Conservation (phyloP, 2,888 invertebrate species). For the Bombylius major region DNA sequence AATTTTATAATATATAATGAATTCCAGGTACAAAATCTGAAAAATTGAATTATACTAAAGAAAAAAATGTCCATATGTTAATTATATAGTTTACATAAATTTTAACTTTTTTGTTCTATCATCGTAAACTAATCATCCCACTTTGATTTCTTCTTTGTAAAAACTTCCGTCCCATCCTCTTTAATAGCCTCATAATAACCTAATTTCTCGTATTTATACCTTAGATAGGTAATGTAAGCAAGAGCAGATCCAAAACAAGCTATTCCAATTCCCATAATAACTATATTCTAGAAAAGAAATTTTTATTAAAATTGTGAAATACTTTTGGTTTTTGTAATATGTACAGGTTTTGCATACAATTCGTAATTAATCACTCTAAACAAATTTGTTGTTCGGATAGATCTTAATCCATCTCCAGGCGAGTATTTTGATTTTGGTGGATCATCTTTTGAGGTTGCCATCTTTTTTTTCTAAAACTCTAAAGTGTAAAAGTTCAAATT, state of each 20-base stretch:
- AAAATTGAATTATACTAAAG: too few species aligned
- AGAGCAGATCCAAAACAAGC: constrained; percentile 58
- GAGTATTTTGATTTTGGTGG: constrained; percentile 11
- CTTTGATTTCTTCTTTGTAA: constrained; percentile 62
- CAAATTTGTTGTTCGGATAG: constrained; percentile 56
- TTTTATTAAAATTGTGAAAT: neutral
- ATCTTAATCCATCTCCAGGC: constrained; percentile 69
- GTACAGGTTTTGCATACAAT: constrained; percentile 78
- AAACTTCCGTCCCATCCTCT: constrained; percentile 63
- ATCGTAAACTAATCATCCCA: constrained; percentile 43
- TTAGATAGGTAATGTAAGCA: constrained; percentile 78
- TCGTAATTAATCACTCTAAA: constrained; percentile 82
- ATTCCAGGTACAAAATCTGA: too few species aligned
- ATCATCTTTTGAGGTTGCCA: constrained; percentile 16
- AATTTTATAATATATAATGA: too few species aligned
- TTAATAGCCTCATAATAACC: constrained; percentile 70
- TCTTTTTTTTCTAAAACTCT: too few species aligned
- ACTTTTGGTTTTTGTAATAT: constrained; percentile 23
- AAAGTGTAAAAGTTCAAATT: too few species aligned
- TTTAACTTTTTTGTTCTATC: too few species aligned
- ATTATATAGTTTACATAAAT: too few species aligned
- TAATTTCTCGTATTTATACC: constrained; percentile 61
- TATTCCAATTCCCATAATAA: constrained; percentile 73
- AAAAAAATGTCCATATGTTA: too few species aligned
- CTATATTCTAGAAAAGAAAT: constrained; percentile 54